Conservation (phyloP, 1,140 invertebrate species). For the Lordiphosa collinella region DNA sequence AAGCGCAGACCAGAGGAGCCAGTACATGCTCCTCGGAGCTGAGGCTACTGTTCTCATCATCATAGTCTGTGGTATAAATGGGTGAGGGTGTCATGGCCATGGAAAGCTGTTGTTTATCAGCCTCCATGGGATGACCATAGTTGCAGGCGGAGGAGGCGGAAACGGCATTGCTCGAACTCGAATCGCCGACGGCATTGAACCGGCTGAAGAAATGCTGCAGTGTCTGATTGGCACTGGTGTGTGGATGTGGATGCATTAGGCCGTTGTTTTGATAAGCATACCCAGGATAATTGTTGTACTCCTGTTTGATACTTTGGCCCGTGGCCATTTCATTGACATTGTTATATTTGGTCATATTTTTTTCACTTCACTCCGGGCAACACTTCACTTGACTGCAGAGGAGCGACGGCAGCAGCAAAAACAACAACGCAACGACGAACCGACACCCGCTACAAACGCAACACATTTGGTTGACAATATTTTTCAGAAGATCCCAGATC, state of each 20-base stretch:
- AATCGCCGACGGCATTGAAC: conserved; percentile 71
- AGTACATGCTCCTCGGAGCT: conserved; percentile 81
- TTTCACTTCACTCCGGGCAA: too few species aligned
- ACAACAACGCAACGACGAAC: conserved; percentile 29
- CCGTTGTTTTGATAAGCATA: conserved; percentile 23
- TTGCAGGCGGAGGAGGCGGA: conserved; percentile 14
- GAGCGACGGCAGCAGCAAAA: background rate
- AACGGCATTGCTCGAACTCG: conserved; percentile 1
- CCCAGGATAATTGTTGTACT: conserved; percentile 46
- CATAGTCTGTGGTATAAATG: conserved; percentile 73
- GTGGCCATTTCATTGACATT: conserved; percentile 41
- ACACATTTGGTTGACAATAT: conserved; percentile 72
- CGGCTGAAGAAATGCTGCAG: conserved; percentile 73
- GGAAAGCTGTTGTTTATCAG: conserved; percentile 45
- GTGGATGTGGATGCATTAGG: conserved; percentile 11
- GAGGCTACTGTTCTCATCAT: conserved; percentile 71
- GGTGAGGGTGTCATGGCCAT: conserved; percentile 61
- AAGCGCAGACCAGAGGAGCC: conserved; percentile 80
- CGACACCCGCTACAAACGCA: conserved; percentile 62
- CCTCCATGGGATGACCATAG: conserved; percentile 22
- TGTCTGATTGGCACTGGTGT: conserved; percentile 36
- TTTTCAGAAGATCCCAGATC: conserved; percentile 30
- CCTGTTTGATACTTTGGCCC: conserved; percentile 52
- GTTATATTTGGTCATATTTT: conserved; percentile 68
- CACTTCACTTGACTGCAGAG: background rate